Base-by-base conservation (phyloP, 1,140 invertebrate species). In the Danaus melanippus region DNA sequence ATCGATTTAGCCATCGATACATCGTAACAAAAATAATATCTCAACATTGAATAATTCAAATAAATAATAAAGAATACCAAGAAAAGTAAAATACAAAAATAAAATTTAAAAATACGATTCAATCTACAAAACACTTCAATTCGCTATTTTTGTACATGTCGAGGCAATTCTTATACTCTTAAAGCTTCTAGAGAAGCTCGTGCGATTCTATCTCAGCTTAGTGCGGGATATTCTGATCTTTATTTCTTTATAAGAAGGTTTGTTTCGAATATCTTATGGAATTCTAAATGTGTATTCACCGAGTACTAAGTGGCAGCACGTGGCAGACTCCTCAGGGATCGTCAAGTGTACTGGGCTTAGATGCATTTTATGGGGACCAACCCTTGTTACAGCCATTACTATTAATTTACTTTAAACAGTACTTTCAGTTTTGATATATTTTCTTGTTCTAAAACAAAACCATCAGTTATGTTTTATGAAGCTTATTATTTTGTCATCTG, bases 271-370 rank as follows among this genome's bases (percentile, higher is more conserved):
- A 65, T 77, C 69, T 65, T 60, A 57, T 68, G 52, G 63, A 65
- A 65, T 65, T 71, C 59, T 64, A 69, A 66, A 68, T 64, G 62
- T 74, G 58, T 71, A 70, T 75, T 78, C 69, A 67, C 67, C 56
- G 67, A 74, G 69, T 71, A 74, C 70, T 82, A 84, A 86, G 79
- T 84, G 77, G 76, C 58, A 71, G 71, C 77, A 80, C 77, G 79
- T 80, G 77, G 74, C 67, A 58, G 50, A 51, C 58, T 71, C 79
- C 68, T 61, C 43, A 48, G 71, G 71, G 79, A 74, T 56, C 49
- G 51, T 50, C 58, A 65, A 64, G 71, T 78, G 76, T 69, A 66
- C 70, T 53, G 71, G 71, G 69, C 70, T 79, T 76, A 76, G 71
- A 71, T 85, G 77, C 77, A 81, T 78, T 74, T 81, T 78, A 75